Percentiles rank a stretch among this genome's conserved stretches.
Evolutionary conservation across 2,888 invertebrate genomes (phyloP).

Genomic region (Melipona beecheii): DNA sequence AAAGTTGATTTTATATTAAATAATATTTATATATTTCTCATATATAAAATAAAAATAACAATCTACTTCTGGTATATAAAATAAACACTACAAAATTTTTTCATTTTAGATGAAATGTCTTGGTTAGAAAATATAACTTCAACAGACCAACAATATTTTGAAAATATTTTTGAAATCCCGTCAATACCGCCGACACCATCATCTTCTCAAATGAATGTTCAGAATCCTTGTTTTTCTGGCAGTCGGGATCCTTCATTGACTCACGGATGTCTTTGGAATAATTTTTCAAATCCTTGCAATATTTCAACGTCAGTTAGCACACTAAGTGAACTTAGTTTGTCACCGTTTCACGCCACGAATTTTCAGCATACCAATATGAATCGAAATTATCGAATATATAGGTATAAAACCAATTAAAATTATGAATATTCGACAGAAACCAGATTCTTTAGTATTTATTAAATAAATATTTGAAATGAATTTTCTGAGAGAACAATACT

Average conservation of each 20-base stretch:
- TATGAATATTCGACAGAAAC: too few species aligned
- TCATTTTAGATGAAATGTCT: conserved; percentile 47
- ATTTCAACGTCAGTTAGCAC: conserved; percentile 22
- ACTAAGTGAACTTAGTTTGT: conserved; percentile 15
- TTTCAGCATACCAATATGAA: conserved; percentile 58
- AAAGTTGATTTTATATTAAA: background rate
- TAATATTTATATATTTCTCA: too few species aligned
- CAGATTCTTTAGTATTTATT: too few species aligned
- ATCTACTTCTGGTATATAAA: too few species aligned
- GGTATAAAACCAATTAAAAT: conserved; percentile 51
- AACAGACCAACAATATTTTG: conserved; percentile 29
- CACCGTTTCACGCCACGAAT: conserved; percentile 26
- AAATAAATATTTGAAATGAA: too few species aligned
- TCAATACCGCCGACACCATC: conserved; percentile 67
- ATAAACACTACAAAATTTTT: background rate
- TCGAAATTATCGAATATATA: conserved; percentile 66
- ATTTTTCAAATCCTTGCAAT: conserved; percentile 33
- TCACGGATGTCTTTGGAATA: conserved; percentile 63
- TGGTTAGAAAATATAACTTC: conserved; percentile 39
- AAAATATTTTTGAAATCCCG: conserved; percentile 68
- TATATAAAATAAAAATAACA: too few species aligned
- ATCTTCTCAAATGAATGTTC: conserved; percentile 51
- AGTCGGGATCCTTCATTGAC: conserved; percentile 60
- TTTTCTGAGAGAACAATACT: too few species aligned
- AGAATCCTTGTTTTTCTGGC: conserved; percentile 50